Evolutionary conservation across 2,113 vertebrate genomes (phyloP).

Genomic region (Heliornis fulica): DNA sequence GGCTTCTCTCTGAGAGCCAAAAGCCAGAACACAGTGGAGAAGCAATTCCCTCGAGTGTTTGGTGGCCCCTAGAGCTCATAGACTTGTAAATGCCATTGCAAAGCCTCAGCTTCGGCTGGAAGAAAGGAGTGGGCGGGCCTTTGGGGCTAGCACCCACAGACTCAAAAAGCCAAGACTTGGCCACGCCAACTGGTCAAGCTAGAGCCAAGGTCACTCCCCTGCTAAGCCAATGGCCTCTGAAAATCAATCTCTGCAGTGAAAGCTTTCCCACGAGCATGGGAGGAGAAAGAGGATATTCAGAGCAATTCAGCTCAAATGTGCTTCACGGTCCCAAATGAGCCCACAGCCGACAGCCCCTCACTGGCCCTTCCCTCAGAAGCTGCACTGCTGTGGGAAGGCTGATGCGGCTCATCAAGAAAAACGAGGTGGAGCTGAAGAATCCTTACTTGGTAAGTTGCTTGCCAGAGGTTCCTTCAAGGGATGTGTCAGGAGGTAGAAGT

Average conservation of each 20-base stretch:
- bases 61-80: slow-evolving; percentile 35
- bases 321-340: neutral
- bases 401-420: neutral
- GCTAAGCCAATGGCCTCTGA: neutral
- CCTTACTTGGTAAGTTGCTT: slow-evolving; percentile 83
- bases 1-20: neutral
- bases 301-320: neutral
- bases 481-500: slow-evolving; percentile 97
- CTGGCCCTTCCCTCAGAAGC: neutral
- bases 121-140: neutral
- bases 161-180: neutral
- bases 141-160: neutral
- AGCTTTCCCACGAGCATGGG: neutral
- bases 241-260: neutral
- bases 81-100: slow-evolving; percentile 5
- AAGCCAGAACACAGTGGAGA: slow-evolving; percentile 4
- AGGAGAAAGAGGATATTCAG: neutral
- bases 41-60: slow-evolving; percentile 39
- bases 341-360: fast-evolving
- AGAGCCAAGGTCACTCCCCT: neutral
- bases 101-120: slow-evolving; percentile 13
- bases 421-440: neutral
- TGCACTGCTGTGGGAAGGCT: neutral
- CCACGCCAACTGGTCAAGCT: neutral
- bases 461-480: slow-evolving; percentile 82